A percentile compares a stretch with the other conserved stretches of the same genome.
phyloP scores from a whole-genome alignment of 2,888 invertebrate genomes.

The Chaetogeoica ovagalla region DNA sequence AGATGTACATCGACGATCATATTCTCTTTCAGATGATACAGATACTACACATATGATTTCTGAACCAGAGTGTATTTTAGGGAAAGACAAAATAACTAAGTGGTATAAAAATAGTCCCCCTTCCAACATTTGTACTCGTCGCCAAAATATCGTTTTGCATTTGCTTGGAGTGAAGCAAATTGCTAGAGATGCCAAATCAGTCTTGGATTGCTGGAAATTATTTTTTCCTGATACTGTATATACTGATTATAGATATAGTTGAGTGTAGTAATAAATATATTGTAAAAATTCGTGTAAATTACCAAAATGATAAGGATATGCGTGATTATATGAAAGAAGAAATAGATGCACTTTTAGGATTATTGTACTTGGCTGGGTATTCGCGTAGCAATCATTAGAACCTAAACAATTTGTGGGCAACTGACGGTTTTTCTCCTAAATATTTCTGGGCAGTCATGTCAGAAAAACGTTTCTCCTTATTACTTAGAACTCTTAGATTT shows the following conservation, averaged over 20 bases:
- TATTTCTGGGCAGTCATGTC: conserved; percentile 23
- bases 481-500: conserved; percentile 34
- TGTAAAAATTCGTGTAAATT: conserved; percentile 28
- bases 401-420: conserved; percentile 14
- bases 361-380: conserved; percentile 23
- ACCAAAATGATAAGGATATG: conserved; percentile 24
- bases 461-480: conserved; percentile 37
- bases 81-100: conserved; percentile 25
- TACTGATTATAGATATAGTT: conserved; percentile 27
- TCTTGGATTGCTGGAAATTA: conserved; percentile 27
- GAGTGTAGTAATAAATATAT: conserved; percentile 39
- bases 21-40: conserved; percentile 18
- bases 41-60: not conserved
- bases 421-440: conserved; percentile 17
- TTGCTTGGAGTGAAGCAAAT: conserved; percentile 11
- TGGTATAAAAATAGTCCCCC: conserved; percentile 31
- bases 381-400: conserved; percentile 15
- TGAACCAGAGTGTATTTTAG: conserved; percentile 12
- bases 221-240: conserved; percentile 42
- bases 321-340: not conserved
- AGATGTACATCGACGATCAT: not conserved
- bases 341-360: not conserved
- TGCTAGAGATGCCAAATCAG: conserved; percentile 20
- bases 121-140: conserved; percentile 14
- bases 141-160: conserved; percentile 25